phyloP scores from a whole-genome alignment of 2,888 invertebrate species.

The Zhengitettix transpicula region DNA sequence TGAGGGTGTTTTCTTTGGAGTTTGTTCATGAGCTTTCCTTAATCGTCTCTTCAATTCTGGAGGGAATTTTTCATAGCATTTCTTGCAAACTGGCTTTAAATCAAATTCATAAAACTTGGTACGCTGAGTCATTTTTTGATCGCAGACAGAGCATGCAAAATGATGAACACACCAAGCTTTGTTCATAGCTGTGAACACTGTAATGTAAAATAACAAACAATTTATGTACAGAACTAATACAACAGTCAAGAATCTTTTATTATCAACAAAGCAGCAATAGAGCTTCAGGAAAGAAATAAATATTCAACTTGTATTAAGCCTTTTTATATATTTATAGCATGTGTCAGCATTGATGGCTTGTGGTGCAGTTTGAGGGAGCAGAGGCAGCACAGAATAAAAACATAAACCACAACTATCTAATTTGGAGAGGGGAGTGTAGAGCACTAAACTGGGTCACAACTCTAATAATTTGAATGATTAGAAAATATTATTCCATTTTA shows the following conservation, averaged over 20 bases:
- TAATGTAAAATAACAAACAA: conserved; percentile 17
- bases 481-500: too few species aligned
- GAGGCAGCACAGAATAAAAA: too few species aligned
- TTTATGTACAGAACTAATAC: background rate
- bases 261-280: too few species aligned
- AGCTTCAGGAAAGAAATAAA: background rate
- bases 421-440: too few species aligned
- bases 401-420: too few species aligned
- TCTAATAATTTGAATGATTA: too few species aligned
- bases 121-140: conserved; percentile 88
- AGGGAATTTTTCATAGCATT: conserved; percentile 95
- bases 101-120: conserved; percentile 99
- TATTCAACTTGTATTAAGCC: too few species aligned
- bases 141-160: conserved; percentile 94
- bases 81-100: conserved; percentile 94
- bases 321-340: too few species aligned
- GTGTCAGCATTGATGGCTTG: too few species aligned
- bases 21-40: conserved; percentile 71
- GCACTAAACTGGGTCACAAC: too few species aligned
- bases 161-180: conserved; percentile 99
- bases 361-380: too few species aligned
- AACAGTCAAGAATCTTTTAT: background rate
- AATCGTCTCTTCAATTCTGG: conserved; percentile 81
- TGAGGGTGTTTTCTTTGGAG: conserved; percentile 28
- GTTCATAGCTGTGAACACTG: conserved; percentile 93